Conservation (phyloP, 2,888 invertebrate genomes). For the Pachymerium ferrugineum region DNA sequence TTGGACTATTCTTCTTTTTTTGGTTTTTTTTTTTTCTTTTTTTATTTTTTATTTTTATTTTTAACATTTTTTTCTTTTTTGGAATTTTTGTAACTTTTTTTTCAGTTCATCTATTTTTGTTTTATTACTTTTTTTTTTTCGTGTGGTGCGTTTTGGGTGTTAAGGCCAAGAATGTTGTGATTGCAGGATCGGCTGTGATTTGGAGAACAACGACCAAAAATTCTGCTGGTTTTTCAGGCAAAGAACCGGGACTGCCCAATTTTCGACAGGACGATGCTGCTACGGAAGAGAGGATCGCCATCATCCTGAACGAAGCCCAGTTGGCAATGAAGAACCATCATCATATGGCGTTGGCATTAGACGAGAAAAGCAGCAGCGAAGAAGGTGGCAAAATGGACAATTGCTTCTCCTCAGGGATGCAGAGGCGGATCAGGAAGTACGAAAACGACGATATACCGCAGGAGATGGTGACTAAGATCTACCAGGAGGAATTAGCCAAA, state of each 20-base stretch:
- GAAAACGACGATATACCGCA: conserved; percentile 93
- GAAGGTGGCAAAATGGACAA: conserved; percentile 31
- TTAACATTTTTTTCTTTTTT: neutral
- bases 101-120: too few species aligned
- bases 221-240: conserved; percentile 56
- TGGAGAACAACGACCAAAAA: conserved; percentile 29
- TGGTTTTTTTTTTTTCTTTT: neutral
- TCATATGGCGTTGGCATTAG: conserved; percentile 45
- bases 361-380: conserved; percentile 33
- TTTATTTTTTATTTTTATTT: neutral
- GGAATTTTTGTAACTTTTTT: neutral
- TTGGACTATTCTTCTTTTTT: too few species aligned
- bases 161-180: conserved; percentile 28
- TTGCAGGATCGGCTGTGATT: conserved; percentile 31
- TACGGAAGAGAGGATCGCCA: conserved; percentile 86
- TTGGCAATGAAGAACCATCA: conserved; percentile 66
- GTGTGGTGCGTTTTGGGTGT: conserved; percentile 13
- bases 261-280: conserved; percentile 59
- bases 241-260: conserved; percentile 62
- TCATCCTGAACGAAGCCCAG: conserved; percentile 87
- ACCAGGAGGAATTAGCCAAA: conserved; percentile 90
- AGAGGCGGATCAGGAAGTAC: conserved; percentile 71
- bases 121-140: neutral
- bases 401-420: conserved; percentile 30
- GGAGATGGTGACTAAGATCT: conserved; percentile 89